A percentile compares a stretch with the other conserved stretches of the same genome.
Evolutionary conservation across 2,888 invertebrate species (phyloP).

Genomic region (Uropetala carovei): DNA sequence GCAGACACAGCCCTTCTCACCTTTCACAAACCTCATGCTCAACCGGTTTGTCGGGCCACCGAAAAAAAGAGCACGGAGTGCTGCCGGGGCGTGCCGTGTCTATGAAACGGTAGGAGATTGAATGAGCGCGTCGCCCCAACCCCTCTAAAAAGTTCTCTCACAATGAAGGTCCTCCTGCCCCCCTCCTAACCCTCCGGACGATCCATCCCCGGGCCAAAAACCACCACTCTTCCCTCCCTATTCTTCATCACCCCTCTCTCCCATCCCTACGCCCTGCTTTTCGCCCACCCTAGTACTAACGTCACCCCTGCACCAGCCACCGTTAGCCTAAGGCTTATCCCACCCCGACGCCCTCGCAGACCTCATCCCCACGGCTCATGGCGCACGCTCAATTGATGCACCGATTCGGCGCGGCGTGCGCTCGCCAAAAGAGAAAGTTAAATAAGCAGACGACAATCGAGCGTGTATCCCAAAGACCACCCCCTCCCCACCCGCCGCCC

Average conservation of each 20-base stretch:
- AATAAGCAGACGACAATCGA: slow-evolving; percentile 26
- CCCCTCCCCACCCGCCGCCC: background rate
- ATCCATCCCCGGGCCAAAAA: too few species aligned
- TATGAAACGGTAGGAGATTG: too few species aligned
- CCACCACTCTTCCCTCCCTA: too few species aligned
- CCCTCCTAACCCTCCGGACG: background rate
- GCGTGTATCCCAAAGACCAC: background rate
- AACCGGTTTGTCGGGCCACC: background rate
- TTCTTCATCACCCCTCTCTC: too few species aligned
- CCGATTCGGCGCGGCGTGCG: background rate
- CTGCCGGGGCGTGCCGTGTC: too few species aligned
- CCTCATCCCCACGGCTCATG: too few species aligned
- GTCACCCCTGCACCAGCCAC: too few species aligned
- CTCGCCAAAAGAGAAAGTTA: background rate
- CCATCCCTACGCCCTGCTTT: too few species aligned
- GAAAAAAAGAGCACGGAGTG: too few species aligned
- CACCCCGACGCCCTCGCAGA: too few species aligned
- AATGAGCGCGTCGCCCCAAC: background rate
- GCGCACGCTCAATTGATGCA: slow-evolving; percentile 9
- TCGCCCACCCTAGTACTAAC: too few species aligned
- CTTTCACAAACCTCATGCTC: background rate
- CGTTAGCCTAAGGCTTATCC: too few species aligned
- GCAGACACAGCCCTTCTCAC: background rate
- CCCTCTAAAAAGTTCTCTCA: background rate
- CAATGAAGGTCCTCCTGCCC: background rate